Percentiles rank a stretch among this genome's conserved stretches.
Conservation (phyloP, 1,140 invertebrate genomes). For the Gonioctena quinquepunctata region DNA sequence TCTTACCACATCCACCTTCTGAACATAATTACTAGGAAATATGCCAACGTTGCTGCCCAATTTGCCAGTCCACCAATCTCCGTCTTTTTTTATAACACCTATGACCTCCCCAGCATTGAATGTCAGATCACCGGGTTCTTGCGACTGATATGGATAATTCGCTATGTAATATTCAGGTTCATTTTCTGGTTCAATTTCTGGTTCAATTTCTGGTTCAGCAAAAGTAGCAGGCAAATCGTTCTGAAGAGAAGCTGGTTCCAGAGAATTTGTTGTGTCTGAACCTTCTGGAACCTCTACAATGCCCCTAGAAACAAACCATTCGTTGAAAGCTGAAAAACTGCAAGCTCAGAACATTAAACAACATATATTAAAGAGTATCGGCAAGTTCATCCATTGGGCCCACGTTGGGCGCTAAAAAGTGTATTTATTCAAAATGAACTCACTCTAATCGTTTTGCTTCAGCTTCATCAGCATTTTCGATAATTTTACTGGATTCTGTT, state of each 20-base stretch:
- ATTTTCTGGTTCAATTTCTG: conserved; percentile 59
- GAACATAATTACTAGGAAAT: conserved; percentile 94
- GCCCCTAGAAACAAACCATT: conserved; percentile 58
- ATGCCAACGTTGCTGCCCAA: conserved; percentile 77
- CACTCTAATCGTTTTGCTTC: conserved; percentile 55
- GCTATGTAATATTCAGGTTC: conserved; percentile 81
- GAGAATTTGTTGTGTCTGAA: conserved; percentile 40
- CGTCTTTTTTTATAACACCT: conserved; percentile 84
- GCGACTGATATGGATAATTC: conserved; percentile 82
- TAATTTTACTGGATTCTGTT: conserved; percentile 6
- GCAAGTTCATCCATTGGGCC: too few species aligned
- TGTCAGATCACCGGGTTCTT: conserved; percentile 87
- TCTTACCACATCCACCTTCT: conserved; percentile 60
- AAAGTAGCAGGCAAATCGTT: conserved; percentile 37
- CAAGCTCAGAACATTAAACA: too few species aligned
- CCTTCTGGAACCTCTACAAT: conserved; percentile 78
- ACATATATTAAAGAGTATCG: too few species aligned
- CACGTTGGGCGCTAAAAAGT: too few species aligned
- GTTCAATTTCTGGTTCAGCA: conserved; percentile 56
- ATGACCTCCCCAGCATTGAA: conserved; percentile 92
- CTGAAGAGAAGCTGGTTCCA: background rate
- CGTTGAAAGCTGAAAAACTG: too few species aligned
- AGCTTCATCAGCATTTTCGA: conserved; percentile 30
- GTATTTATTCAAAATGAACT: too few species aligned
- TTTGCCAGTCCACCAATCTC: conserved; percentile 97